Base-by-base conservation (phyloP, 2,888 invertebrate species). In the Phorcus lineatus region DNA sequence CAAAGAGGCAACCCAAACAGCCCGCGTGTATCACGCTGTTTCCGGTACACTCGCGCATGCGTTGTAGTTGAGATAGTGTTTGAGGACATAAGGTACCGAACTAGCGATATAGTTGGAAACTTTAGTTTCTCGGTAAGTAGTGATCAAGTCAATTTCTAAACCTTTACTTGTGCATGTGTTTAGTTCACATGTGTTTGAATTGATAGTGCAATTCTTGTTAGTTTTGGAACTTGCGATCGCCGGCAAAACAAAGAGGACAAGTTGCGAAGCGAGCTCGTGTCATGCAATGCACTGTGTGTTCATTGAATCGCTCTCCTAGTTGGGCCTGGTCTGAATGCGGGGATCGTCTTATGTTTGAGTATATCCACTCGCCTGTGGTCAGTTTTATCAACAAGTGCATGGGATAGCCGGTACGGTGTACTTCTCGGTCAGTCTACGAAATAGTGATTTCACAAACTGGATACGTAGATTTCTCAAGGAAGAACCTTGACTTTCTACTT, bases 1-100 rank as follows among this genome's bases (percentile, higher is more conserved):
- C 62, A 62, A 62, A 62, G 62, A 62, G 47, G 47, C 47, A 47
- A 62, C 24, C 24, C 62, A 62, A 62, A 62, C 62, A 62, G 62
- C 62, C 62, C 62, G 62, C 62, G 62, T 62, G 28, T 62, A 28
- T 24, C 62, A 62, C 28, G 28, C 24, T 62, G 62, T 28, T 62
- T 62, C 62, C 62, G 62, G 62, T 24, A 62, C 28, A 62, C 24
- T 62, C 62, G 22, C 62, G 62, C 62, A 62, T 62, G 62, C 62
- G 62, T 17, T 28, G 28, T 62, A 62, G 16, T 28, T 28, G 62
- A 24, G 62, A 62, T 62, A 28, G 62, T 16, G 62, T 28, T 24
- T 62, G 22, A 62, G 62, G 62, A 62, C 62, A 28, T 62, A 62
- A 24, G 24, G 62, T 62, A 62, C 62, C 62, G 28, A 62, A 28